A percentile compares a stretch with the other conserved stretches of the same genome.
These are phyloP conservation scores for Calliphora vicina DNA, from an alignment of 1,140 invertebrate genomes.

Conservation along the genomic window DNA sequence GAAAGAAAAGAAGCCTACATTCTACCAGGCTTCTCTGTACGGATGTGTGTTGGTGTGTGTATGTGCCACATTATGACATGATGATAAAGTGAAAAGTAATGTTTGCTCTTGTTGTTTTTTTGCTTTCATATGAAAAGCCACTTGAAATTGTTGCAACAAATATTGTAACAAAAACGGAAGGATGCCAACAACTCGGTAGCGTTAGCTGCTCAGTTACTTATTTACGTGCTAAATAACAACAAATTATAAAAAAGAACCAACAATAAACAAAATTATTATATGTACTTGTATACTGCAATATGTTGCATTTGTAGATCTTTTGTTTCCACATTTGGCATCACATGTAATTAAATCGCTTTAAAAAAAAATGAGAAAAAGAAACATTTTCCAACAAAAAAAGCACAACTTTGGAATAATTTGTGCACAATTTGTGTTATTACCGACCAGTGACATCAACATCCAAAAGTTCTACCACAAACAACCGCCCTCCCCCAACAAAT, in stretches of 20 bases:
- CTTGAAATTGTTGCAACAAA: constrained; percentile 5
- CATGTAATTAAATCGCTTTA: neutral
- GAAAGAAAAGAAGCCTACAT: neutral
- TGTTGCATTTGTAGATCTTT: neutral
- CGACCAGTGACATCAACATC: neutral
- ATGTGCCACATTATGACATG: neutral
- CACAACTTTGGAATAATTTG: neutral
- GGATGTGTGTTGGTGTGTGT: neutral
- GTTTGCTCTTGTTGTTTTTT: neutral
- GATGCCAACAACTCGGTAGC: neutral
- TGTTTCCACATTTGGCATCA: neutral
- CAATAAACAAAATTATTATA: neutral
- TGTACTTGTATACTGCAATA: neutral
- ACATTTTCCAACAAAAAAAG: neutral
- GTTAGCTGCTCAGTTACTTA: neutral
- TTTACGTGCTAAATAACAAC: neutral
- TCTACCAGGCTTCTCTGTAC: neutral
- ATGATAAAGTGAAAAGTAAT: neutral
- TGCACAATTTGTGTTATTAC: neutral
- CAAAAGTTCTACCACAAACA: too few species aligned
- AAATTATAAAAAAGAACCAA: neutral
- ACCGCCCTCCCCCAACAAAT: too few species aligned
- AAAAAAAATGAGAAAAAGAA: too few species aligned
- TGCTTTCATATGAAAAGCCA: neutral
- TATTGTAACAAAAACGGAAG: neutral